These are phyloP conservation scores for Falco peregrinus DNA, from an alignment of 2,797 vertebrate species.

Conservation along the genomic window DNA sequence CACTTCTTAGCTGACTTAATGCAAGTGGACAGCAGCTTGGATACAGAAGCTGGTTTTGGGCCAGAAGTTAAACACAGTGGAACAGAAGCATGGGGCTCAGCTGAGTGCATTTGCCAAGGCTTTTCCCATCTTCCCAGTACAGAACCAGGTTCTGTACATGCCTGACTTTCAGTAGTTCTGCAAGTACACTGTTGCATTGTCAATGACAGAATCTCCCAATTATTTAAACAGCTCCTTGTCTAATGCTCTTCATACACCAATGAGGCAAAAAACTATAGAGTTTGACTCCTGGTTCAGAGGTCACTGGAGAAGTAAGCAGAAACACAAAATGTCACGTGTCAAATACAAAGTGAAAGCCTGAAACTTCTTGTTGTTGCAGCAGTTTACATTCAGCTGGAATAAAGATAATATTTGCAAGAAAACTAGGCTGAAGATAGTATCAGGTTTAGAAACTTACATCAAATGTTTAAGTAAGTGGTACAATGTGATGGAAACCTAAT, in stretches of 20 bases:
- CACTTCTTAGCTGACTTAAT: not conserved
- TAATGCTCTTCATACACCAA: not conserved
- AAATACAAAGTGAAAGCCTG: not conserved
- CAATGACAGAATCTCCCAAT: not conserved
- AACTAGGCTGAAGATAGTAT: not conserved
- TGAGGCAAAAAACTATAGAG: not conserved
- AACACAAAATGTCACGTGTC: not conserved
- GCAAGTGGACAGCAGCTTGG: not conserved
- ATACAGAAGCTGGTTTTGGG: not conserved
- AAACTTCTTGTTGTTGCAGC: not conserved
- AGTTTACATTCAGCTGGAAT: not conserved
- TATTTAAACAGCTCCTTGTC: not conserved
- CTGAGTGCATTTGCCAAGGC: not conserved
- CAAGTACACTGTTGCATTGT: not conserved
- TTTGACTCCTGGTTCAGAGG: not conserved
- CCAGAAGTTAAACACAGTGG: not conserved
- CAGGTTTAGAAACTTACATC: not conserved
- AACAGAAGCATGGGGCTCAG: not conserved
- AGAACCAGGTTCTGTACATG: rapidly evolving
- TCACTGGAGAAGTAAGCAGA: not conserved
- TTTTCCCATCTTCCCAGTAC: not conserved
- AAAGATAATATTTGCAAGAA: not conserved
- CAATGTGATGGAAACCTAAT: not conserved
- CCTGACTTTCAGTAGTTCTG: not conserved
- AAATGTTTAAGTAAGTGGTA: not conserved